phyloP scores from a whole-genome alignment of 2,797 vertebrate species.

The Xerus rutilus region DNA sequence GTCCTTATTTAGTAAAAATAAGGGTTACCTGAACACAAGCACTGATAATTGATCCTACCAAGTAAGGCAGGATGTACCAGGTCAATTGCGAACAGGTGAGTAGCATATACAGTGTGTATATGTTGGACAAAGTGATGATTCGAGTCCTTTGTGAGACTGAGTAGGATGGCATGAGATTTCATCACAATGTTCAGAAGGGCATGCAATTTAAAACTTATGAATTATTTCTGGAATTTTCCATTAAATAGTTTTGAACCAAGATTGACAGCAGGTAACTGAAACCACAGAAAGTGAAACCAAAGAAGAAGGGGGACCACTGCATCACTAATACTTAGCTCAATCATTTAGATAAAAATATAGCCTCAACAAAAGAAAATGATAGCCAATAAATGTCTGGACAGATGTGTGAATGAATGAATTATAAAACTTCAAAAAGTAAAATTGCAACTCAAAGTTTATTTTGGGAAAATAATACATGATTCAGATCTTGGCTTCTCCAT shows the following conservation, averaged over 20 bases:
- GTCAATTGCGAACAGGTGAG: neutral
- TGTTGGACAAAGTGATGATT: neutral
- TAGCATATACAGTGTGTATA: neutral
- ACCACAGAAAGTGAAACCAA: neutral
- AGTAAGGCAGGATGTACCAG: neutral
- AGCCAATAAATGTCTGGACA: neutral
- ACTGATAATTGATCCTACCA: neutral
- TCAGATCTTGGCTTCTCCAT: neutral
- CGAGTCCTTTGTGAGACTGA: neutral
- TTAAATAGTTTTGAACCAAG: neutral
- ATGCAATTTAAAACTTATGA: neutral
- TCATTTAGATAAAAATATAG: neutral
- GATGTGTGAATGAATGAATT: neutral
- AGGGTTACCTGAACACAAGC: neutral
- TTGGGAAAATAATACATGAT: neutral
- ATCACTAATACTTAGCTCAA: neutral
- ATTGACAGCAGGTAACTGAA: neutral
- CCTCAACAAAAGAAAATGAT: neutral
- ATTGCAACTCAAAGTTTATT: neutral
- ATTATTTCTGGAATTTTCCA: neutral
- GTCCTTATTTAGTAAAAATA: neutral
- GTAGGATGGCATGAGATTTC: neutral
- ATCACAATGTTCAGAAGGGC: neutral
- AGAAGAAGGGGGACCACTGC: neutral
- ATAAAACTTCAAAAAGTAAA: neutral